Percentiles rank a stretch among this genome's conserved stretches.
Evolutionary conservation across 2,797 vertebrate genomes (phyloP).

Genomic region (Rhabdophis nuchalis): DNA sequence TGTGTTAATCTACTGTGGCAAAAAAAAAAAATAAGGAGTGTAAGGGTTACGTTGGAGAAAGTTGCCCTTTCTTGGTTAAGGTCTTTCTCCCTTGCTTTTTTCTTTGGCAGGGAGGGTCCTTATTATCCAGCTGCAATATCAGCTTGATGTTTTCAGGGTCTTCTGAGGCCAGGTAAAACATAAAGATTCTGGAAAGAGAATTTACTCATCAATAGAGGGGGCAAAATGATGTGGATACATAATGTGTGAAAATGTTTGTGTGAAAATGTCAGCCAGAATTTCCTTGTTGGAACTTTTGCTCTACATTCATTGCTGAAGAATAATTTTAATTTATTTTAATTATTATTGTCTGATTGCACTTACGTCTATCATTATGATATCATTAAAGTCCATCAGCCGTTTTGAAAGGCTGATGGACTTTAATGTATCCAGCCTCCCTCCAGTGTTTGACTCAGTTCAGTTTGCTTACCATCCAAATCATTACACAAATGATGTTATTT

Average conservation of each 20-base stretch:
- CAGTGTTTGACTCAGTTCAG: not conserved
- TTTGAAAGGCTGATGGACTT: not conserved
- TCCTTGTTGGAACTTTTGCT: not conserved
- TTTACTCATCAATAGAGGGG: not conserved
- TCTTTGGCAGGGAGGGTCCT: not conserved
- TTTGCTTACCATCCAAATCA: not conserved
- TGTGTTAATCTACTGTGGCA: rapidly evolving
- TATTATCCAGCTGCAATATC: not conserved
- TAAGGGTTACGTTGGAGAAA: not conserved
- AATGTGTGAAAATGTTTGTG: not conserved
- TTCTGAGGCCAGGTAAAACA: not conserved
- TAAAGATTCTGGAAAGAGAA: not conserved
- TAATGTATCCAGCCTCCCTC: not conserved
- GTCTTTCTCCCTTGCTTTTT: not conserved
- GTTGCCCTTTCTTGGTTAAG: not conserved
- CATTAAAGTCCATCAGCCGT: too few relatives aligned
- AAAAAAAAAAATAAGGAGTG: not conserved
- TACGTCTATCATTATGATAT: not conserved
- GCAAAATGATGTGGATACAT: not conserved
- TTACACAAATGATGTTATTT: not conserved
- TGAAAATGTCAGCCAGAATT: too few relatives aligned
- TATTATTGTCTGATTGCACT: not conserved
- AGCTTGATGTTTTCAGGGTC: not conserved
- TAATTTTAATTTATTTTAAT: not conserved
- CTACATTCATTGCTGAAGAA: not conserved